phyloP scores from a whole-genome alignment of 1,140 invertebrate species.

The Bombus pyrosoma region DNA sequence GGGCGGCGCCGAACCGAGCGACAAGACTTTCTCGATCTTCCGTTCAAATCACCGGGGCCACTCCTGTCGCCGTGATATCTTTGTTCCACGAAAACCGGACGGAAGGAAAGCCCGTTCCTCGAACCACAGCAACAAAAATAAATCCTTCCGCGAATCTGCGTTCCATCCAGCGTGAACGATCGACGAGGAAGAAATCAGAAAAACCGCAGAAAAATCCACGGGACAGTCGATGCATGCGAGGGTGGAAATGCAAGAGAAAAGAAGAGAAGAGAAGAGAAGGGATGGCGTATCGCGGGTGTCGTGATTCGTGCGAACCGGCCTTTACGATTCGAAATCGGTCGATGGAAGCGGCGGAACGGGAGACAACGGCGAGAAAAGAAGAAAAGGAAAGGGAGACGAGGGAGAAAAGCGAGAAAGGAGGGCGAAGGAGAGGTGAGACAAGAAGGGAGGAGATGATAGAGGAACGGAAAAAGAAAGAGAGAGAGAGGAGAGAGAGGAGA shows the following conservation, averaged over 20 bases:
- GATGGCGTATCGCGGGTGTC: constrained; percentile 53
- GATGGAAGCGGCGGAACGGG: constrained; percentile 42
- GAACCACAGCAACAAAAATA: neutral
- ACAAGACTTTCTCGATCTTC: constrained; percentile 15
- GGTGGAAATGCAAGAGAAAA: neutral
- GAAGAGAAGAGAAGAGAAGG: constrained; percentile 1
- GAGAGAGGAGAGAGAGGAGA: neutral
- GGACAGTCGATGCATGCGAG: too few species aligned
- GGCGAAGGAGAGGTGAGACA: constrained; percentile 31
- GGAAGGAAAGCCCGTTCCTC: neutral
- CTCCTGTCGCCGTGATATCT: constrained; percentile 21
- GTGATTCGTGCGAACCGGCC: constrained; percentile 62
- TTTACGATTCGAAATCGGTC: constrained; percentile 43
- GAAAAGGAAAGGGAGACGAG: constrained; percentile 17
- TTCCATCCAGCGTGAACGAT: neutral
- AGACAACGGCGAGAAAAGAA: constrained; percentile 49
- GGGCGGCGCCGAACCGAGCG: neutral
- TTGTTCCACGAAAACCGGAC: neutral
- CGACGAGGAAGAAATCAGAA: neutral
- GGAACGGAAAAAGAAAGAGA: constrained; percentile 9
- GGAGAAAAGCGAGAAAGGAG: constrained; percentile 48
- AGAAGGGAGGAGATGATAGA: constrained; percentile 15
- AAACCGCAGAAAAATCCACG: neutral
- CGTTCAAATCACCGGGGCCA: constrained; percentile 8
- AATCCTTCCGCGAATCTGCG: constrained; percentile 8